Conservation (phyloP, 2,888 invertebrate species). For the Desoria tigrina region DNA sequence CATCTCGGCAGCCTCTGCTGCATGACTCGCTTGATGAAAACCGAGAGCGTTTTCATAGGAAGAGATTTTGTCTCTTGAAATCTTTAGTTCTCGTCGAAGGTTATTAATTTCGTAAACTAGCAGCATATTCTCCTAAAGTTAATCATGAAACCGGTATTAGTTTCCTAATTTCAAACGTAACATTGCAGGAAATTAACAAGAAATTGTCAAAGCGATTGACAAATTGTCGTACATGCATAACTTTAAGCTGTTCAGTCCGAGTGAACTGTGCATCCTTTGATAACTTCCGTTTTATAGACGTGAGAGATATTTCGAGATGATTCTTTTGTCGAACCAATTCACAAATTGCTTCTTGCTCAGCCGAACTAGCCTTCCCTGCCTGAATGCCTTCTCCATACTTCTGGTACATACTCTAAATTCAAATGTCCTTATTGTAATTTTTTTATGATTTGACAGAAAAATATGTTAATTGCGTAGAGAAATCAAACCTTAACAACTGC, state of each 20-base stretch:
- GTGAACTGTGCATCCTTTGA: conserved; percentile 59
- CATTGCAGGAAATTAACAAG: too few relatives aligned
- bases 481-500: conserved; percentile 60
- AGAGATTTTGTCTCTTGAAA: conserved; percentile 66
- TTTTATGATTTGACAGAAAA: not conserved
- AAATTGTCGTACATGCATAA: conserved; percentile 64
- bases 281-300: conserved; percentile 61
- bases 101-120: conserved; percentile 76
- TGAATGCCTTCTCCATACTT: conserved; percentile 51
- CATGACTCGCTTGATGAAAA: conserved; percentile 57
- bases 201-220: not conserved
- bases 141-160: too few relatives aligned
- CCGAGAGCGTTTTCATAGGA: conserved; percentile 74
- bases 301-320: conserved; percentile 72
- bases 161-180: too few relatives aligned
- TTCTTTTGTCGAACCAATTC: conserved; percentile 75
- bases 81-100: conserved; percentile 69
- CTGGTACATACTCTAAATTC: conserved; percentile 47
- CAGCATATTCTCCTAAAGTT: conserved; percentile 72
- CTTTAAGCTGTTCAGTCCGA: conserved; percentile 64
- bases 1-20: conserved; percentile 49
- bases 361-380: conserved; percentile 43
- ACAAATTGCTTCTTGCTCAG: conserved; percentile 53
- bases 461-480: not conserved
- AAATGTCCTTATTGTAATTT: too few relatives aligned